Conservation (phyloP, 1,140 invertebrate genomes). For the Argopecten irradians region DNA sequence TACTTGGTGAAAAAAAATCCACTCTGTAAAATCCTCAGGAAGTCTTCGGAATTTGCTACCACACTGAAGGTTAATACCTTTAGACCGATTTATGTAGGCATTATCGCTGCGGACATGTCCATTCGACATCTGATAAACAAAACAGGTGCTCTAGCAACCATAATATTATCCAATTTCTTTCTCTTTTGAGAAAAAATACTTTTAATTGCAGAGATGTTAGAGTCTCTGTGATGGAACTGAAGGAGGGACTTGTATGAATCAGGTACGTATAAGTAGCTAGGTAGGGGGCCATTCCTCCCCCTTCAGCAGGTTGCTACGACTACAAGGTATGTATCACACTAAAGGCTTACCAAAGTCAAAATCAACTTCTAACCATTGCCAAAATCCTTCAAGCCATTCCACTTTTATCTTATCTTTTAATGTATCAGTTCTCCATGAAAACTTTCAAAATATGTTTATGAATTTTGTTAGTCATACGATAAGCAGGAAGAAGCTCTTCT, state of each 20-base stretch:
- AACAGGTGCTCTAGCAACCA: neutral
- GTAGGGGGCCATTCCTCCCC: neutral
- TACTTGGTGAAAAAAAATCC: neutral
- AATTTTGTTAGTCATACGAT: constrained; percentile 19
- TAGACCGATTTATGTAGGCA: neutral
- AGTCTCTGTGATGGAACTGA: neutral
- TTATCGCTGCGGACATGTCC: neutral
- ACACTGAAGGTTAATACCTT: too few relatives aligned
- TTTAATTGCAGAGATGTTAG: neutral
- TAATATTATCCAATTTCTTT: neutral
- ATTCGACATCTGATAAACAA: neutral
- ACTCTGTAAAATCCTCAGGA: neutral
- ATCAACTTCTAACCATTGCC: neutral
- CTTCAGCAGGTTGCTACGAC: neutral
- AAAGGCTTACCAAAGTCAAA: neutral
- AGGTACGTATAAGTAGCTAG: neutral
- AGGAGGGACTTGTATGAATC: neutral
- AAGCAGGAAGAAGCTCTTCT: neutral
- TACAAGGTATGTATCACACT: neutral
- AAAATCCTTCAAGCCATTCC: neutral
- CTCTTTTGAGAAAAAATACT: neutral
- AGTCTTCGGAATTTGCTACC: neutral
- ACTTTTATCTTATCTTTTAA: constrained; percentile 23
- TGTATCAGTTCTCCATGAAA: constrained; percentile 11
- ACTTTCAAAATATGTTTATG: constrained; percentile 23